These are phyloP conservation scores for Falcaria lacertinaria DNA, from an alignment of 2,888 invertebrate species.

Conservation along the genomic window DNA sequence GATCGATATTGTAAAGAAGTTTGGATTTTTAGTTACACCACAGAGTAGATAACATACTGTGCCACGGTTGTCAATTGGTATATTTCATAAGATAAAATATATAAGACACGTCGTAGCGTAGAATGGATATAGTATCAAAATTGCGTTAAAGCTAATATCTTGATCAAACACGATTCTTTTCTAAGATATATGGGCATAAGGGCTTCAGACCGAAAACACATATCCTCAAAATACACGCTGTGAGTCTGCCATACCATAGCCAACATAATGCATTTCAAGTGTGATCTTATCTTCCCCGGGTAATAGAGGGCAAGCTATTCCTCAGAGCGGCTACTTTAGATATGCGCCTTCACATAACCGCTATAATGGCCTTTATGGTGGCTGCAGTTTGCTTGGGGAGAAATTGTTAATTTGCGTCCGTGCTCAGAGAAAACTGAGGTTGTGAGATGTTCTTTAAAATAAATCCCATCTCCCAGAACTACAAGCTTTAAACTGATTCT, in stretches of 20 bases:
- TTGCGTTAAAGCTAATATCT: too few relatives aligned
- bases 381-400: neutral
- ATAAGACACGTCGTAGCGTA: too few relatives aligned
- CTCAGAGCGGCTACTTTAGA: conserved; percentile 20
- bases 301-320: conserved; percentile 26
- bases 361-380: conserved; percentile 3
- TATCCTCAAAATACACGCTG: conserved; percentile 1
- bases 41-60: too few relatives aligned
- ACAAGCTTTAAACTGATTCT: too few relatives aligned
- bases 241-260: conserved; percentile 21
- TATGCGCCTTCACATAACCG: conserved; percentile 11
- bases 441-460: neutral
- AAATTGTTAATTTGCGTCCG: neutral
- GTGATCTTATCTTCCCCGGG: conserved; percentile 24
- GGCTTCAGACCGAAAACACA: neutral
- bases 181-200: too few relatives aligned
- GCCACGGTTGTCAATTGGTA: too few relatives aligned
- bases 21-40: too few relatives aligned
- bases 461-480: too few relatives aligned
- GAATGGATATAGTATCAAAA: too few relatives aligned
- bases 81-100: too few relatives aligned
- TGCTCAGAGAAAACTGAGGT: neutral
- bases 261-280: conserved; percentile 26
- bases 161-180: too few relatives aligned
- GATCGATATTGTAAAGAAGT: too few relatives aligned